A percentile compares a stretch with the other conserved stretches of the same genome.
These are phyloP conservation scores for Achroia grisella DNA, from an alignment of 1,140 invertebrate genomes.

Conservation along the genomic window DNA sequence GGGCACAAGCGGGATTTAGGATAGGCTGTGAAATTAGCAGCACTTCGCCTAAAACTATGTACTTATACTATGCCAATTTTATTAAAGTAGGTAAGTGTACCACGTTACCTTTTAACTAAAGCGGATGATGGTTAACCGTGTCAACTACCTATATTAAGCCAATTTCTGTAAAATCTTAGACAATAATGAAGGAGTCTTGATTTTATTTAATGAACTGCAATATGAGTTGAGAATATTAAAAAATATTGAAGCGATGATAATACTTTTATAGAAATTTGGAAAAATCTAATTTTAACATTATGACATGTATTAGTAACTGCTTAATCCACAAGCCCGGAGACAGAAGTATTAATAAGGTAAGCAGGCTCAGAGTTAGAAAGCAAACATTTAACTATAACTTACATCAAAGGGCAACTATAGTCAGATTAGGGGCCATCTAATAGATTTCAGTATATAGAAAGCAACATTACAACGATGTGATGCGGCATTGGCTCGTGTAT, in stretches of 20 bases:
- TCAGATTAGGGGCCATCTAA: constrained; percentile 11
- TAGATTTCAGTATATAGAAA: constrained; percentile 15
- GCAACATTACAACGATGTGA: constrained; percentile 22
- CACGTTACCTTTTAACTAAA: no score
- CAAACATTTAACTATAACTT: constrained; percentile 20
- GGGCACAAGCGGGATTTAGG: constrained; percentile 59
- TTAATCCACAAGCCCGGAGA: constrained; percentile 38
- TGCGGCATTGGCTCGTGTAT: constrained; percentile 7
- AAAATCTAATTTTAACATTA: no score
- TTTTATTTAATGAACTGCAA: no score
- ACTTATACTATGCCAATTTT: no score
- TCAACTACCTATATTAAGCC: no score
- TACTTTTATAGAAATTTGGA: no score
- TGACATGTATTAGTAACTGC: constrained; percentile 12
- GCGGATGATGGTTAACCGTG: no score
- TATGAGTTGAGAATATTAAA: no score
- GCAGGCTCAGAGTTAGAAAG: constrained; percentile 38
- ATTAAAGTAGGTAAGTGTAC: no score
- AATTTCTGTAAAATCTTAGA: no score
- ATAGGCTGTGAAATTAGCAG: constrained; percentile 36
- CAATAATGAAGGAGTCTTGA: no score
- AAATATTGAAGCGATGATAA: no score
- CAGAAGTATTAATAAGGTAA: constrained; percentile 49
- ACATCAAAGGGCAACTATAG: constrained; percentile 2
- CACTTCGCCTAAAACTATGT: neutral